Conservation (phyloP, 2,113 vertebrate species). For the Pluvialis apricaria region DNA sequence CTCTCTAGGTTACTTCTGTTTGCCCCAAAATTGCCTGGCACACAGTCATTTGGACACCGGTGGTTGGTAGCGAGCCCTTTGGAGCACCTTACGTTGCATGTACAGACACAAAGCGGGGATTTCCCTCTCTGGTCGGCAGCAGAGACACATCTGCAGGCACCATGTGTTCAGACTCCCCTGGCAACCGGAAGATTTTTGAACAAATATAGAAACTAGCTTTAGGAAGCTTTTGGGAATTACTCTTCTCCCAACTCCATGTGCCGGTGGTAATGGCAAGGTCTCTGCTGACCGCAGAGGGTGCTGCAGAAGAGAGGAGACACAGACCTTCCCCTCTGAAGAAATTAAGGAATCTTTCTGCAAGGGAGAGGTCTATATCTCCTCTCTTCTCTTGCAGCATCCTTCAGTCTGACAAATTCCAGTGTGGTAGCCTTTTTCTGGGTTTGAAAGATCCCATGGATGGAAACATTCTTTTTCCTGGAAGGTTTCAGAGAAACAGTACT, state of each 20-base stretch:
- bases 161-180: neutral
- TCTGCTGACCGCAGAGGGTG: neutral
- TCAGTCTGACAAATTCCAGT: neutral
- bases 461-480: neutral
- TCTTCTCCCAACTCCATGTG: neutral
- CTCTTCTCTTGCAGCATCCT: neutral
- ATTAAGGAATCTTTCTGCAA: neutral
- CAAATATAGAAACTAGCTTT: neutral
- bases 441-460: neutral
- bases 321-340: neutral
- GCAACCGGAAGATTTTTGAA: neutral
- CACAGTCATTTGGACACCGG: accelerated
- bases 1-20: neutral
- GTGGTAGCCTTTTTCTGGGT: neutral
- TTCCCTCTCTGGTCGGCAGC: neutral
- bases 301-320: neutral
- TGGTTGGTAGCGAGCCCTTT: neutral
- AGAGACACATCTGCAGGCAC: neutral
- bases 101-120: neutral
- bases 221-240: neutral
- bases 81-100: accelerated
- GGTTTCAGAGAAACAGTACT: neutral
- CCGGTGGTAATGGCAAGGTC: too few species aligned
- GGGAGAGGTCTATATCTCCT: neutral
- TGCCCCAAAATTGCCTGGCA: neutral